Base-by-base conservation (phyloP, 2,888 invertebrate genomes). In the Nudaria mundana region DNA sequence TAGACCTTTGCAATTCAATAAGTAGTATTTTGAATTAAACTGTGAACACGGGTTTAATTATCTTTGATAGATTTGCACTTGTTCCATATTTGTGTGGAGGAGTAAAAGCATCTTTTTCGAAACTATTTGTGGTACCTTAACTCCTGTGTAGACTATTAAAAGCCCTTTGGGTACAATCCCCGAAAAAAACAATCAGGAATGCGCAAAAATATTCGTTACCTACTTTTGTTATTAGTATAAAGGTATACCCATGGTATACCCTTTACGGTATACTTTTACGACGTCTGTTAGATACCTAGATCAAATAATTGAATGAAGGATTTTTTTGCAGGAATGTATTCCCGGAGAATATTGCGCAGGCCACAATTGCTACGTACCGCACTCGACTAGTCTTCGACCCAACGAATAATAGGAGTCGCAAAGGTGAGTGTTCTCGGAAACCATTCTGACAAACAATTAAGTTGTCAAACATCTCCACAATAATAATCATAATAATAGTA, bases 281-380 rank as follows among this genome's bases (percentile, higher is more conserved):
- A n/a, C n/a, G n/a, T n/a, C n/a, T n/a, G n/a, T n/a, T n/a, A n/a
- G n/a, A n/a, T n/a, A n/a, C n/a, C n/a, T n/a, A n/a, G n/a, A n/a
- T n/a, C n/a, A n/a, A n/a, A n/a, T n/a, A n/a, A n/a, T n/a, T n/a
- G n/a, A n/a, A n/a, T n/a, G n/a, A n/a, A n/a, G n/a, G n/a, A n/a
- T n/a, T 66, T 62, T 70, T 55, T 92, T 92, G 45, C 91, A 96
- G 97, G 76, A 98, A 97, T 74, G 92, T 98, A 85, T 97, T 98
- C 72, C 97, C 97, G 16, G 96, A 96, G 60, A 98, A 98, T 85
- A 90, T 98, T 46, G 92, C 95, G 16, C 95, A 97, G 71, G 96
- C 97, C 7, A 94, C 95, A 52, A 92, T 97, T 65, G 91, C 93
- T 24, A 94, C 95, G 79, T 89, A 87, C 56, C 70, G 89, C 42